Base-by-base conservation (phyloP, 2,797 vertebrate species). In the Distichodus sexfasciatus region DNA sequence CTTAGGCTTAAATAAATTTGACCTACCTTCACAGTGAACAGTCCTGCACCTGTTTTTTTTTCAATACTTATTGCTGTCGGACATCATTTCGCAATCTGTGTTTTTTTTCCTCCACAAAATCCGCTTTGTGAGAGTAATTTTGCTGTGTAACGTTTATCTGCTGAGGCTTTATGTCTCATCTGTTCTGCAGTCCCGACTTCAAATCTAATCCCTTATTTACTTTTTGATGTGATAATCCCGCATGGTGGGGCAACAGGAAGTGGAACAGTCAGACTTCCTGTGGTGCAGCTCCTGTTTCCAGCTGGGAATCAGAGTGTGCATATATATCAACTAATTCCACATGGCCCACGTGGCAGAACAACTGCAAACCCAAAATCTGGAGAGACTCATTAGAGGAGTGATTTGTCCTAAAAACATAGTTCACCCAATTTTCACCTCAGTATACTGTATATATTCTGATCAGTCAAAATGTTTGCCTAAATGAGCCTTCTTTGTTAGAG, bases 281-380 rank as follows among this genome's bases (percentile, higher is more conserved):
- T 54, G 64, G 67, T 60, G 73, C 74, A 74, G 50, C 68, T 76
- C 59, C 79, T 51, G 76, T 85, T 79, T 76, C 43, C 9, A 48
- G 60, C 51, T 51, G 72, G 50, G 59, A 53, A 78, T 69, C 57
- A 21, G 46, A 61, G 35, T 11, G 68, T 74, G 54, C 55, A 69
- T 19, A 23, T 46, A 50, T 46, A 36, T 36, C 60, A 54, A n/a
- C 48, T 66, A 19, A 63, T 50, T 76, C n/a, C 54, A 66, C 53
- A 36, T 40, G 23, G 26, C 50, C 47, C 26, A 50, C 15, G 48
- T 50, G 9, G 17, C 24, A 36, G 4, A 10, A 11, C 6, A 31
- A 12, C 3, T 14, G 11, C 11, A 40, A 14, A 40, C 11, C 2
- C 3, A 9, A 40, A 40, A 5, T 40, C n/a, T n/a, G n/a, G n/a